A percentile compares a stretch with the other conserved stretches of the same genome.
Conservation (phyloP, 2,113 vertebrate genomes). For the Alectura lathami region DNA sequence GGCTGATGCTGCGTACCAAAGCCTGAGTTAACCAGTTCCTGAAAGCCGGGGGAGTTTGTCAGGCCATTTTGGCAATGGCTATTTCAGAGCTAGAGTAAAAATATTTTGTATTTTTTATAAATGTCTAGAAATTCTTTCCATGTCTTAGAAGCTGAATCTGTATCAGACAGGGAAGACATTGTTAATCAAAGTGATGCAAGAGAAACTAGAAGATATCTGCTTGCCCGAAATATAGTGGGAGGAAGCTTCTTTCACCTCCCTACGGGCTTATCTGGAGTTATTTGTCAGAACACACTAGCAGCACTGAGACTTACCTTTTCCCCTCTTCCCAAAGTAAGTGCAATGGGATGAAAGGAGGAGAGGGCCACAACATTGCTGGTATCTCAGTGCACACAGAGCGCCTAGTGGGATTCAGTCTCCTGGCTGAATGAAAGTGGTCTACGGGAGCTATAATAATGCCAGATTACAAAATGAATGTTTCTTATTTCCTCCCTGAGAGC, state of each 20-base stretch:
- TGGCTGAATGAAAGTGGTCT: slow-evolving; percentile 35
- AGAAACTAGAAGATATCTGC: background rate
- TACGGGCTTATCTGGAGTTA: background rate
- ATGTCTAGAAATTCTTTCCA: background rate
- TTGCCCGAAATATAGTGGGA: background rate
- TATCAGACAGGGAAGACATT: background rate
- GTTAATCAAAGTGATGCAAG: background rate
- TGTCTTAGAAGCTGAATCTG: background rate
- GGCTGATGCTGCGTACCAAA: background rate
- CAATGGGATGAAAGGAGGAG: background rate
- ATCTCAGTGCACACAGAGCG: background rate
- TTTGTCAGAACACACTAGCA: background rate
- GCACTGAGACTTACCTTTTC: background rate
- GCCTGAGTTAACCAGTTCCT: background rate
- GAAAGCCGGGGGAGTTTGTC: background rate
- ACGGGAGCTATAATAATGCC: slow-evolving; percentile 25
- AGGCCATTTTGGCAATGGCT: background rate
- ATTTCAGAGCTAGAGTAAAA: background rate
- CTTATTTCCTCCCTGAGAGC: background rate
- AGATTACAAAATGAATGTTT: slow-evolving; percentile 14
- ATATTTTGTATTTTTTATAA: background rate
- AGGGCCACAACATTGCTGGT: background rate
- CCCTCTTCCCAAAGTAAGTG: background rate
- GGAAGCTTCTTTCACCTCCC: background rate
- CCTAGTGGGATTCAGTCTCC: slow-evolving; percentile 1